Percentiles rank a stretch among this genome's conserved stretches.
These are phyloP conservation scores for Enteromius anoplus DNA, from an alignment of 2,797 vertebrate species.

Conservation along the genomic window DNA sequence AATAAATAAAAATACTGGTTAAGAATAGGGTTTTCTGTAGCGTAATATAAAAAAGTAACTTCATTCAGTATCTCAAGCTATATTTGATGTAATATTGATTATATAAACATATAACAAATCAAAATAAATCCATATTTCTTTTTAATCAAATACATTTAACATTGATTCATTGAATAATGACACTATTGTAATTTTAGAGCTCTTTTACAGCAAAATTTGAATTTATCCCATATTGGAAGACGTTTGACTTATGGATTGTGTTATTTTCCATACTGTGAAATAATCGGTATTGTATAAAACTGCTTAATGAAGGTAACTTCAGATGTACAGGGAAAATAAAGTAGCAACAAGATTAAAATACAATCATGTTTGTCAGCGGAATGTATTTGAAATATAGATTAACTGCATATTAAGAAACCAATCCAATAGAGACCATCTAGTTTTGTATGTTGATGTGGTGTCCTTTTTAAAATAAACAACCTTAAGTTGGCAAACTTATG, in stretches of 20 bases:
- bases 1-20: neutral
- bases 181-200: neutral
- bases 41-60: neutral
- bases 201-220: neutral
- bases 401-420: neutral
- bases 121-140: neutral
- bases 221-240: neutral
- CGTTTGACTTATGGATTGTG: neutral
- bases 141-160: neutral
- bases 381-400: neutral
- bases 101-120: neutral
- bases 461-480: neutral
- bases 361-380: neutral
- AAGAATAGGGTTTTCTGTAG: neutral
- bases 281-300: neutral
- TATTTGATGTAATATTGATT: neutral
- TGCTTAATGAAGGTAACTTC: neutral
- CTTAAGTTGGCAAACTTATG: neutral
- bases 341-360: neutral
- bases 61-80: neutral
- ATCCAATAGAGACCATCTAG: neutral
- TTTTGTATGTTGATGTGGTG: neutral
- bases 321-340: conserved; percentile 1
- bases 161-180: neutral
- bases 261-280: neutral